phyloP scores from a whole-genome alignment of 2,888 invertebrate species.

The Zeuzera pyrina region DNA sequence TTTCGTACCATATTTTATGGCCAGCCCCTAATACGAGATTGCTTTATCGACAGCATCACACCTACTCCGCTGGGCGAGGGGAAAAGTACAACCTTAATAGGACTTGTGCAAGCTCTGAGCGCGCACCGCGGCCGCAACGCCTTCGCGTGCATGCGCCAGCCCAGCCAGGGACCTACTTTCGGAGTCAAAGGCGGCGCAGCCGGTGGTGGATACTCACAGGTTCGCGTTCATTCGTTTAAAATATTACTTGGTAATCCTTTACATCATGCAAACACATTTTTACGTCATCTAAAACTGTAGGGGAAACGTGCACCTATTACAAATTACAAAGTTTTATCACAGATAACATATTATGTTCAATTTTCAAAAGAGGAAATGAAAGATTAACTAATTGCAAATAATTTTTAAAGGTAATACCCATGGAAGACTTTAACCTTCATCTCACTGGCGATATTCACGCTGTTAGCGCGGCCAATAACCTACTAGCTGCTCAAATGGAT shows the following conservation, averaged over 20 bases:
- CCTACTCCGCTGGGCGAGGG: conserved; percentile 99
- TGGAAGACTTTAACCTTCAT: conserved; percentile 99
- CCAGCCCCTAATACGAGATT: too few relatives aligned
- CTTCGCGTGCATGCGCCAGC: conserved; percentile 95
- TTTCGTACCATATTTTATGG: too few relatives aligned
- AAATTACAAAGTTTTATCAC: too few relatives aligned
- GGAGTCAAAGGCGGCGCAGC: conserved; percentile 99
- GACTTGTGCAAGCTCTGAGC: conserved; percentile 92
- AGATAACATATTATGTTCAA: too few relatives aligned
- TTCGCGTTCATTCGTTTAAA: too few relatives aligned
- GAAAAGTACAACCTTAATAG: conserved; percentile 96
- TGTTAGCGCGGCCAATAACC: conserved; percentile 97
- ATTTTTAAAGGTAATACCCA: conserved; percentile 87
- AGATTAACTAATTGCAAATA: too few relatives aligned
- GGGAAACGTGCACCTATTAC: too few relatives aligned
- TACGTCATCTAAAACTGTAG: too few relatives aligned
- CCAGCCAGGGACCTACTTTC: conserved; percentile 99
- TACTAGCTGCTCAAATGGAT: conserved; percentile 97
- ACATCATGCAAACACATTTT: too few relatives aligned
- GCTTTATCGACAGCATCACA: conserved; percentile 81
- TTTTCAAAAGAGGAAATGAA: too few relatives aligned
- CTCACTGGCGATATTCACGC: conserved; percentile 99
- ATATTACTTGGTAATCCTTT: too few relatives aligned
- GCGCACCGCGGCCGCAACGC: conserved; percentile 89
- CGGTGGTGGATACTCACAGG: conserved; percentile 97